Conservation (phyloP, 2,113 vertebrate genomes). For the Myxocyprinus asiaticus region DNA sequence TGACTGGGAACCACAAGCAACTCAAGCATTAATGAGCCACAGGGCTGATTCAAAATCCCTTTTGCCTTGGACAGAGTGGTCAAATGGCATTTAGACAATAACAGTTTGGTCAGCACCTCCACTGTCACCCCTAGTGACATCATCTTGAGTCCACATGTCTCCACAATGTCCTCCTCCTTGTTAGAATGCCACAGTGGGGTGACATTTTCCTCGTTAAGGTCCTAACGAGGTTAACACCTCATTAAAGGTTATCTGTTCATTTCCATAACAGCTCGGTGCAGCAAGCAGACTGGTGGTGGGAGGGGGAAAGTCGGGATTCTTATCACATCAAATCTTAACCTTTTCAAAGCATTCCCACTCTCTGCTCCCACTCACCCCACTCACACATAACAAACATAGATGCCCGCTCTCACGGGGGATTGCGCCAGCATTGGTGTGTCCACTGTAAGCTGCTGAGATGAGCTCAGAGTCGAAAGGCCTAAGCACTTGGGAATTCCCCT, state of each 20-base stretch:
- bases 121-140: constrained; percentile 34
- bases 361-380: constrained; percentile 20
- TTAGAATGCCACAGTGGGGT: constrained; percentile 57
- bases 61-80: constrained; percentile 3
- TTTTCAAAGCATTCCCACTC: constrained; percentile 44
- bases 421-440: background rate
- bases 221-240: constrained; percentile 61
- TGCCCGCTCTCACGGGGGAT: constrained; percentile 5
- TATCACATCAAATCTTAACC: constrained; percentile 58
- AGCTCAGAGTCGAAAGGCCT: constrained; percentile 26
- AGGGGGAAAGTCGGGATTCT: constrained; percentile 28
- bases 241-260: constrained; percentile 82
- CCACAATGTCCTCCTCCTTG: constrained; percentile 53
- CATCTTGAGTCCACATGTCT: constrained; percentile 37
- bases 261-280: constrained; percentile 63
- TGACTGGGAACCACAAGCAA: constrained; percentile 16
- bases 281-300: background rate
- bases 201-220: constrained; percentile 68
- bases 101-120: constrained; percentile 16
- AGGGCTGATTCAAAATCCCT: too few relatives aligned
- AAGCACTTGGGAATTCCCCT: constrained; percentile 32
- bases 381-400: constrained; percentile 42
- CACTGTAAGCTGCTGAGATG: constrained; percentile 13
- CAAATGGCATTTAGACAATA: constrained; percentile 46
- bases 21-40: background rate